Percentiles rank a stretch among this genome's conserved stretches.
These are phyloP conservation scores for Brachymystax lenok DNA, from an alignment of 2,797 vertebrate genomes.

Conservation along the genomic window DNA sequence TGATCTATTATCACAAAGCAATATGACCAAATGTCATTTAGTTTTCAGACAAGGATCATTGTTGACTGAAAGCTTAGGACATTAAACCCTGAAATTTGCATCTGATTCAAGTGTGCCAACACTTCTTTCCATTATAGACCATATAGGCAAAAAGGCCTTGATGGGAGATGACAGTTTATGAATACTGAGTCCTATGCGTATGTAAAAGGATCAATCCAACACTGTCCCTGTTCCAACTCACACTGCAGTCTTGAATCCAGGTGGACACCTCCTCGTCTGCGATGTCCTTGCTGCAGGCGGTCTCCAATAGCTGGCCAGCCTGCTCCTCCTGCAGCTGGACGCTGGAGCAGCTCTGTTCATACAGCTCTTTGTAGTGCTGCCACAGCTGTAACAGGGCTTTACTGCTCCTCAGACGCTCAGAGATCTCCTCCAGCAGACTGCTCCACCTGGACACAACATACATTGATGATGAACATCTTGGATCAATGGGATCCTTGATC, in stretches of 20 bases:
- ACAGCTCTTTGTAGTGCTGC: slow-evolving; percentile 88
- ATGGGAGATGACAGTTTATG: background rate
- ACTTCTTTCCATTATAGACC: background rate
- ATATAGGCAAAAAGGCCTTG: background rate
- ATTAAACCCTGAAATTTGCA: too few species aligned
- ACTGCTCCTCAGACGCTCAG: slow-evolving; percentile 85
- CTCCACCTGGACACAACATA: slow-evolving; percentile 80
- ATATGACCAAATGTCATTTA: background rate
- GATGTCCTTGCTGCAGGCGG: slow-evolving; percentile 81
- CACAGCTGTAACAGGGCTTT: slow-evolving; percentile 90
- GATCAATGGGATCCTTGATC: background rate
- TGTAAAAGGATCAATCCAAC: background rate
- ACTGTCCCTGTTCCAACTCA: slow-evolving; percentile 61
- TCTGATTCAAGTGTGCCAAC: too few species aligned
- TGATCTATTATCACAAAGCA: background rate
- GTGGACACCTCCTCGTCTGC: slow-evolving; percentile 84
- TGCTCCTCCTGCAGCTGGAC: slow-evolving; percentile 81
- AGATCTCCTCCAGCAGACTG: slow-evolving; percentile 87
- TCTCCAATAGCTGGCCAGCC: slow-evolving; percentile 81
- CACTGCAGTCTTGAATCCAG: slow-evolving; percentile 88
- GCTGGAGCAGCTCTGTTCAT: slow-evolving; percentile 73
- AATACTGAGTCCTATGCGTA: background rate
- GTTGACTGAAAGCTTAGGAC: background rate
- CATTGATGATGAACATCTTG: background rate
- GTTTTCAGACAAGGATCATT: background rate